A percentile compares a stretch with the other conserved stretches of the same genome.
These are phyloP conservation scores for Agrypnus murinus DNA, from an alignment of 2,888 invertebrate species.

Conservation along the genomic window DNA sequence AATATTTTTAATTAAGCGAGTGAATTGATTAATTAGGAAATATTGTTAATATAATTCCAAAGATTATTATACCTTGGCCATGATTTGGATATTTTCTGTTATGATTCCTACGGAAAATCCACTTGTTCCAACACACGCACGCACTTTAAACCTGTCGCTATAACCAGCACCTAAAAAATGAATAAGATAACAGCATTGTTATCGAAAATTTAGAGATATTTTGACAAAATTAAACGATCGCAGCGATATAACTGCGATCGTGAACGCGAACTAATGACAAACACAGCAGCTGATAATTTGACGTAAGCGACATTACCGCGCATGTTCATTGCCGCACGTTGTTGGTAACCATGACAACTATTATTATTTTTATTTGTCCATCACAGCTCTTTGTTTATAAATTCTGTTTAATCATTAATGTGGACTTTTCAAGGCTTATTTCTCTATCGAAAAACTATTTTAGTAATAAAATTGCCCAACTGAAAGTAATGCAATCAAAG, in stretches of 20 bases:
- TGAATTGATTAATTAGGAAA: neutral
- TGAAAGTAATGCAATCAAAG: no score
- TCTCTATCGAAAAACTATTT: no score
- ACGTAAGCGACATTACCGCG: neutral
- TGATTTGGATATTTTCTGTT: constrained; percentile 30
- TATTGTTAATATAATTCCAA: neutral
- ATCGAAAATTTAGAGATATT: constrained; percentile 38
- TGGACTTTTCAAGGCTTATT: no score
- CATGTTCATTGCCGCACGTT: constrained; percentile 3
- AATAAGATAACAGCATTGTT: constrained; percentile 46
- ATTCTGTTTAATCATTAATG: no score
- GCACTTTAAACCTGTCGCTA: constrained; percentile 36
- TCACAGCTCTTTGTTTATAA: neutral
- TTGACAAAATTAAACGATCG: constrained; percentile 37
- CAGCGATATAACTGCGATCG: constrained; percentile 18
- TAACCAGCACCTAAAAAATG: constrained; percentile 25
- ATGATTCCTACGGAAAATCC: constrained; percentile 23
- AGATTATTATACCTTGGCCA: constrained; percentile 22
- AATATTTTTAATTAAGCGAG: no score
- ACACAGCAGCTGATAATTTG: constrained; percentile 25
- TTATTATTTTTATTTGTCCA: neutral
- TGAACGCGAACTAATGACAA: constrained; percentile 32
- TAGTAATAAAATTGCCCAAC: no score
- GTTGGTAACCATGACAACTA: constrained; percentile 30
- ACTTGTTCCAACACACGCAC: constrained; percentile 7